phyloP scores from a whole-genome alignment of 2,113 vertebrate genomes.

The Lanius collurio region DNA sequence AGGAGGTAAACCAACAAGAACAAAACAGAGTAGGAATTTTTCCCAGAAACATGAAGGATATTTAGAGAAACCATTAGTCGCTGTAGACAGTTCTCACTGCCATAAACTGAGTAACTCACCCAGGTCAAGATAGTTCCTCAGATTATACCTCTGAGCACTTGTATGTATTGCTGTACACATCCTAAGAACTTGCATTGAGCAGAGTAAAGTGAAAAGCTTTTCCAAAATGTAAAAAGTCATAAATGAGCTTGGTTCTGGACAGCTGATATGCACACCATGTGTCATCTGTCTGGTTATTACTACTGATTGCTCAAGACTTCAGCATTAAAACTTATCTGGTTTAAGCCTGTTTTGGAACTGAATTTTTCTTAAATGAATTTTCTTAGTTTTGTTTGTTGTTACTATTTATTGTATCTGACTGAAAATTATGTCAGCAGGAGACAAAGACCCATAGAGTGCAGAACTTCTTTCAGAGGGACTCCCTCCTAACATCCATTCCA shows the following conservation, averaged over 20 bases:
- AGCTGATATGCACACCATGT: background rate
- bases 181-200: background rate
- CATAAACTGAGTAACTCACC: background rate
- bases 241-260: background rate
- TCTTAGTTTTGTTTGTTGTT: background rate
- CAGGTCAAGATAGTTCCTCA: background rate
- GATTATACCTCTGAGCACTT: background rate
- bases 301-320: background rate
- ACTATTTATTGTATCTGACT: background rate
- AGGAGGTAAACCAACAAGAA: background rate
- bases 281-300: background rate
- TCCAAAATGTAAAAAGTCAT: background rate
- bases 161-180: background rate
- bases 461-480: background rate
- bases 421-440: background rate
- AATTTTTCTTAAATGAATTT: background rate
- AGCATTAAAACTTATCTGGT: background rate
- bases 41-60: background rate
- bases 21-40: background rate
- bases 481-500: background rate
- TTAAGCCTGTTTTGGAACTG: background rate
- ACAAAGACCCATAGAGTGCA: background rate
- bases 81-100: background rate
- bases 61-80: background rate
- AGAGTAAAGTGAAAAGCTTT: background rate